Base-by-base conservation (phyloP, 2,797 vertebrate genomes). In the Bovichtus diacanthus region DNA sequence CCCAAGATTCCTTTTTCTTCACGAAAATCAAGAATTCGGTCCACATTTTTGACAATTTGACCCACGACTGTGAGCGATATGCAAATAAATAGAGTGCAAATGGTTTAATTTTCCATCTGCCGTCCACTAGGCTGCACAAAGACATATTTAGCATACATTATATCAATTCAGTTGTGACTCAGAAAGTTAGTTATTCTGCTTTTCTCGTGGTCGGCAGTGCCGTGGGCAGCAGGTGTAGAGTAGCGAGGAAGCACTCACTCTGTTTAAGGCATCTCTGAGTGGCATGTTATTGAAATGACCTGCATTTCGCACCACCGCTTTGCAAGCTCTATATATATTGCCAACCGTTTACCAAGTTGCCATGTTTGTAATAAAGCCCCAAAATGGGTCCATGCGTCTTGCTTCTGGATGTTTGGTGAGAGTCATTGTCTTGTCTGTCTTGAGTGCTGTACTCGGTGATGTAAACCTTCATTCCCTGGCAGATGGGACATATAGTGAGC, bases 321-420 rank as follows among this genome's bases (percentile, higher is more conserved):
- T 53, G 36, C 53, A 13, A 61, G 21, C 59, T 39, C 36, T 16
- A 53, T 18, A 34, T 31, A 68, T 31, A 68, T 25, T n/a, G 11
- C 21, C 43, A 29, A 16, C 43, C 29, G 53, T 53, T 69, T 44
- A 70, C 79, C 19, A 79, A 63, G 27, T 13, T 54, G 51, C 39
- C 34, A 12, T 59, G 56, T 75, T 72, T 60, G 58, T 59, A 59
- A 71, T 80, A 59, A 74, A 59, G 23, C 25, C 39, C 15, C n/a
- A 10, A 62, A 63, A 70, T 38, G 31, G 18, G 21, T 23, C 59
- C 4, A 2, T 62, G 50, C 60, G 39, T 76, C 61, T 54, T 58
- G 6, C 46, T 73, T 43, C 70, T 49, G 0, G 16, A 60, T 47
- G 29, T 70, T 70, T 12, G 36, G 19, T 12, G 10, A 39, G 10